Evolutionary conservation across 2,797 vertebrate species (phyloP).

Genomic region (Oryzias sinensis): DNA sequence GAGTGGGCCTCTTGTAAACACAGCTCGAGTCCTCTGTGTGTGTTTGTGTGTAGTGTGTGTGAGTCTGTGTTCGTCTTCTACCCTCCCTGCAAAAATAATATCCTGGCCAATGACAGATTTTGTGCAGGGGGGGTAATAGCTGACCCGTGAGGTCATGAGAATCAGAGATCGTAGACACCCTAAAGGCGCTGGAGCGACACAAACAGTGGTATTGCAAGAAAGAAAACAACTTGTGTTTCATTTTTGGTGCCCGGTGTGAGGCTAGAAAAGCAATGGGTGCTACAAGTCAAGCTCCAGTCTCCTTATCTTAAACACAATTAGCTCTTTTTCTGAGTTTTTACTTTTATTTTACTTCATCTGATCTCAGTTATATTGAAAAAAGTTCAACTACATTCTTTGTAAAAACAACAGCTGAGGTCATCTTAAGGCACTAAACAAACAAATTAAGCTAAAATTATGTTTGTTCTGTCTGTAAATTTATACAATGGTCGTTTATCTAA

Average conservation of each 20-base stretch:
- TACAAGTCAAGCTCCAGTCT: not conserved
- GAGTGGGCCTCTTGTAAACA: conserved; percentile 72
- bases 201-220: not conserved
- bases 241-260: not conserved
- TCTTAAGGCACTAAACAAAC: no score
- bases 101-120: conserved; percentile 76
- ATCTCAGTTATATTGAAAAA: no score
- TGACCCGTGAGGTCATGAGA: conserved; percentile 79
- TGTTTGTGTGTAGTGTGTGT: conserved; percentile 18
- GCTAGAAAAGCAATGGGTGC: not conserved
- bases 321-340: no score
- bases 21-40: conserved; percentile 51
- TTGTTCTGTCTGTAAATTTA: no score
- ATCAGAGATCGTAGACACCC: conserved; percentile 33
- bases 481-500: no score
- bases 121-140: conserved; percentile 63
- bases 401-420: no score
- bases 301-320: no score
- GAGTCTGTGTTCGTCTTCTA: conserved; percentile 18
- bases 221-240: not conserved
- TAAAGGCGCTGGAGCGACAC: conserved; percentile 15
- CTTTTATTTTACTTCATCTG: no score
- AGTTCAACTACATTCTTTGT: no score
- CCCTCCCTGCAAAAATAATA: conserved; percentile 68
- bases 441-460: no score